Conservation (phyloP, 2,113 vertebrate species). For the Carassius auratus region DNA sequence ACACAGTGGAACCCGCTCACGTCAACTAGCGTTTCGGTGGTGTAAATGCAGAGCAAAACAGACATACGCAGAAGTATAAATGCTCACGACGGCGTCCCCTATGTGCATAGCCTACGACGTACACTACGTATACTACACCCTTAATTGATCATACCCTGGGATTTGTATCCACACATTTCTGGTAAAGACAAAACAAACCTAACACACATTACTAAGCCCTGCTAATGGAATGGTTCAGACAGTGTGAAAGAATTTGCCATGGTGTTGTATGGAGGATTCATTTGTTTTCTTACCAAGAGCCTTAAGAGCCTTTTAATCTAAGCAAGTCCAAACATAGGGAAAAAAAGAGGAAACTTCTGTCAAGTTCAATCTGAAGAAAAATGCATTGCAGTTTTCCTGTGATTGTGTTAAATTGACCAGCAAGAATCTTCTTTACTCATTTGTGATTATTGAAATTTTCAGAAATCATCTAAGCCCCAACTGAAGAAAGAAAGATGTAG, state of each 20-base stretch:
- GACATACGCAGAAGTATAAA: too few species aligned
- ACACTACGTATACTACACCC: too few species aligned
- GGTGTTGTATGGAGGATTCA: neutral
- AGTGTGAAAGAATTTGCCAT: neutral
- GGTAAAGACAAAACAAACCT: neutral
- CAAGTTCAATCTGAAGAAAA: conserved; percentile 49
- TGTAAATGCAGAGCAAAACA: too few species aligned
- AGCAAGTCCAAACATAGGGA: conserved; percentile 31
- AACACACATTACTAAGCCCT: neutral
- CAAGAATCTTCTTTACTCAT: conserved; percentile 40
- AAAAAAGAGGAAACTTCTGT: conserved; percentile 66
- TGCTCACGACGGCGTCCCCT: too few species aligned
- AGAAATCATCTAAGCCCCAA: conserved; percentile 33
- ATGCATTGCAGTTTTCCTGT: conserved; percentile 67
- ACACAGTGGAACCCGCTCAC: too few species aligned
- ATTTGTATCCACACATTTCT: neutral
- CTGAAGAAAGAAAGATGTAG: neutral
- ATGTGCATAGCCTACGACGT: too few species aligned
- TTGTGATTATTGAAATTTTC: conserved; percentile 48
- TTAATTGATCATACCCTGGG: conserved; percentile 11
- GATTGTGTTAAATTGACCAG: conserved; percentile 69
- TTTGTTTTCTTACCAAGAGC: conserved; percentile 40
- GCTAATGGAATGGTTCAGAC: neutral
- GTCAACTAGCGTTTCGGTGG: too few species aligned
- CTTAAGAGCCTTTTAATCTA: conserved; percentile 40